Conservation (phyloP, 2,113 vertebrate genomes). For the Clarias magur region DNA sequence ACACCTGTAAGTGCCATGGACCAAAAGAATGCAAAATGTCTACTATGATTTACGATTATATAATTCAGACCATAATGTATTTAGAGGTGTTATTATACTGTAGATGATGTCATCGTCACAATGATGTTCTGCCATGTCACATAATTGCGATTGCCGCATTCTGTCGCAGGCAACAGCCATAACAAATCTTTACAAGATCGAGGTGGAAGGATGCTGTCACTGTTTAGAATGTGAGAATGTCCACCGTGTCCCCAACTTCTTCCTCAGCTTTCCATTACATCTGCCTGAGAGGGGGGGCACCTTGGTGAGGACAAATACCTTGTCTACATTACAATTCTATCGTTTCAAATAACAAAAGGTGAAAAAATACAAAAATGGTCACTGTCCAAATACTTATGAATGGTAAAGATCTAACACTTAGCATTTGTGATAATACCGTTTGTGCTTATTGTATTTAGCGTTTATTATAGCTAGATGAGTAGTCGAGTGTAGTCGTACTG, state of each 20-base stretch:
- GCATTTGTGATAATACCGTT: not conserved
- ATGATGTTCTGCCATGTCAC: not conserved
- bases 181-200: constrained; percentile 66
- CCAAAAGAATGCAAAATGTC: not conserved
- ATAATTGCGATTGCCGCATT: not conserved
- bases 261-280: constrained; percentile 66
- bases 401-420: not conserved
- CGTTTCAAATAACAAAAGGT: too few relatives aligned
- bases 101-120: not conserved
- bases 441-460: not conserved
- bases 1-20: not conserved
- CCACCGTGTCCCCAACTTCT: constrained; percentile 51
- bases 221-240: constrained; percentile 59
- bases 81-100: not conserved
- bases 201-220: constrained; percentile 53
- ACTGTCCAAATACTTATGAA: not conserved
- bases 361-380: too few relatives aligned
- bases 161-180: constrained; percentile 63
- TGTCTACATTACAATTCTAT: too few relatives aligned
- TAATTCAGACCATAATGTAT: not conserved
- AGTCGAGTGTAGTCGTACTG: not conserved
- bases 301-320: constrained; percentile 58
- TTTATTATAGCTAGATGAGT: not conserved
- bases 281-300: constrained; percentile 53
- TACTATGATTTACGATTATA: not conserved